phyloP scores from a whole-genome alignment of 37 sponge, comb jelly and placozoan genomes.

The Agelas oroides region DNA sequence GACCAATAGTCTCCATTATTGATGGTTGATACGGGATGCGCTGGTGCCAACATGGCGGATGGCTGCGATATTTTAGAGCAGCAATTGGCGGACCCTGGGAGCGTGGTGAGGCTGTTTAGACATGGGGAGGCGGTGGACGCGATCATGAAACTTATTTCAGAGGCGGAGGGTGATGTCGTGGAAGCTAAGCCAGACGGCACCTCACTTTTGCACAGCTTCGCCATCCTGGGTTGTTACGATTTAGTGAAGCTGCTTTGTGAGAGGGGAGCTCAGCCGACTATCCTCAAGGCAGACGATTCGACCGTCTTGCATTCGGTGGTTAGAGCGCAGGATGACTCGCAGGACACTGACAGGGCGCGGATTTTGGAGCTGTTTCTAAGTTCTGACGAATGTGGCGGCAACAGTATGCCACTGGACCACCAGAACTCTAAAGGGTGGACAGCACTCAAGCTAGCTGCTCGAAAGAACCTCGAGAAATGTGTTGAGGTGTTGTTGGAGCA shows the following conservation, averaged over 20 bases:
- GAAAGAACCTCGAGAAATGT: slow-evolving; percentile 65
- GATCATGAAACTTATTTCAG: not conserved
- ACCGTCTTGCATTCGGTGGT: slow-evolving; percentile 72
- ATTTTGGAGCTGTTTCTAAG: slow-evolving; percentile 56
- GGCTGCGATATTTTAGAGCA: too few relatives aligned
- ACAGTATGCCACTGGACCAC: slow-evolving; percentile 48
- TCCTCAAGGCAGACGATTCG: slow-evolving; percentile 37
- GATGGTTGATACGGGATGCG: too few relatives aligned
- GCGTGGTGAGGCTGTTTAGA: slow-evolving; percentile 23
- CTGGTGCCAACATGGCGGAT: too few relatives aligned
- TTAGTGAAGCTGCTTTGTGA: slow-evolving; percentile 61
- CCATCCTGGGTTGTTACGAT: slow-evolving; percentile 56
- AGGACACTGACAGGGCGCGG: slow-evolving; percentile 49
- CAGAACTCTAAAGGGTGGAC: slow-evolving; percentile 75
- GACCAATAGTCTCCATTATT: too few relatives aligned
- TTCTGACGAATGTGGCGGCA: not conserved
- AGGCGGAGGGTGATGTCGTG: not conserved
- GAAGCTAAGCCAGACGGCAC: slow-evolving; percentile 15
- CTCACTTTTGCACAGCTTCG: slow-evolving; percentile 60
- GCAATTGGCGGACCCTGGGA: not conserved
- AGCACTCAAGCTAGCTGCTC: slow-evolving; percentile 77
- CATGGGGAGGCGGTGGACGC: slow-evolving; percentile 26
- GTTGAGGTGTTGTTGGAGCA: slow-evolving; percentile 71
- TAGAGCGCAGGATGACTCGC: slow-evolving; percentile 13
- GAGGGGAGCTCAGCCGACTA: slow-evolving; percentile 57